Percentiles rank a stretch among this genome's conserved stretches.
Conservation (phyloP, 2,113 vertebrate genomes). For the Hipposideros armiger region DNA sequence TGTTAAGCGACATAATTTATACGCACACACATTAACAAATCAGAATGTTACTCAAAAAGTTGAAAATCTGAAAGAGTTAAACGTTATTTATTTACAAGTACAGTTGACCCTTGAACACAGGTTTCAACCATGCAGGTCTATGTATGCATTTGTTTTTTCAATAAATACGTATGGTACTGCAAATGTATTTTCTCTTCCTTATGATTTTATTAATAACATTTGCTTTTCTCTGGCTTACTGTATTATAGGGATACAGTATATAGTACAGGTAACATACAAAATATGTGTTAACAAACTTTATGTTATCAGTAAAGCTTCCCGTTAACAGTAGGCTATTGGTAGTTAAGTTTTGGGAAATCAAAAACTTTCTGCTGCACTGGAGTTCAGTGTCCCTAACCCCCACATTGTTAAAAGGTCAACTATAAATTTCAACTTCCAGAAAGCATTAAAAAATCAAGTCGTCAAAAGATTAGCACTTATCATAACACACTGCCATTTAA, state of each 20-base stretch:
- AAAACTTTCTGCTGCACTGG: background rate
- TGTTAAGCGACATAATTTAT: constrained; percentile 16
- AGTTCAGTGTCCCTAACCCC: background rate
- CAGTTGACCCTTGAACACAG: background rate
- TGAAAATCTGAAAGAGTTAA: background rate
- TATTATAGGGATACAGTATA: background rate
- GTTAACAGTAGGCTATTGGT: background rate
- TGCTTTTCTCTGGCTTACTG: background rate
- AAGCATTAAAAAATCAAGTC: background rate
- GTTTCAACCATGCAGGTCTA: background rate
- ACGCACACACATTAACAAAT: background rate
- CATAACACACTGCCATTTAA: background rate
- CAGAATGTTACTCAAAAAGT: background rate
- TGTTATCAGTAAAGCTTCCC: background rate
- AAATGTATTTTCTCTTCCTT: background rate
- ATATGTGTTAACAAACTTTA: background rate
- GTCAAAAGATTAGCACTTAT: background rate
- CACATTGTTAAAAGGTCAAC: background rate
- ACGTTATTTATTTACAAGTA: constrained; percentile 25
- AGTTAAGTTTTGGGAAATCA: background rate
- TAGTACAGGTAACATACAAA: background rate
- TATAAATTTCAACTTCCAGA: background rate
- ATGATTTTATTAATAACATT: too few species aligned
- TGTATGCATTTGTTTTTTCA: background rate
- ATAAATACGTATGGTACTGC: background rate